A percentile compares a stretch with the other conserved stretches of the same genome.
phyloP scores from a whole-genome alignment of 2,888 invertebrate genomes.

The Leucania comma region DNA sequence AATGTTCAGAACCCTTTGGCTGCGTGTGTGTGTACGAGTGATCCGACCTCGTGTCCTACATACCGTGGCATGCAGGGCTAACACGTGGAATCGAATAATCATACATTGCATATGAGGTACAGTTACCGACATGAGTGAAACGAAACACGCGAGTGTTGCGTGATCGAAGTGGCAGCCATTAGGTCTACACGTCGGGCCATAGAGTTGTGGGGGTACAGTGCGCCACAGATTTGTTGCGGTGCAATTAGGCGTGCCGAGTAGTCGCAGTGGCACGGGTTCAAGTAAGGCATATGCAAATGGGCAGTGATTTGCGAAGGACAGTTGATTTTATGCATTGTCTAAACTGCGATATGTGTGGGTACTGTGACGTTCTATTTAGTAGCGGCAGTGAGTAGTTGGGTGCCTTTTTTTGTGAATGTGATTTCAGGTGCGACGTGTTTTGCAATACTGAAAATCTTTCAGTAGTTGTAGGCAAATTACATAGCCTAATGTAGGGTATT shows the following conservation, averaged over 20 bases:
- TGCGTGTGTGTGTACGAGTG: constrained; percentile 32
- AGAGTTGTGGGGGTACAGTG: constrained; percentile 50
- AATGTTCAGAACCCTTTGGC: constrained; percentile 57
- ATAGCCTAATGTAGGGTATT: too few relatives aligned
- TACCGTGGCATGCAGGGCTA: constrained; percentile 47
- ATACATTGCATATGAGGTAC: constrained; percentile 56
- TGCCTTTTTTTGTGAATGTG: constrained; percentile 12
- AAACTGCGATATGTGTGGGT: constrained; percentile 34
- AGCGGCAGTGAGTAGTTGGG: constrained; percentile 6
- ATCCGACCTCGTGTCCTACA: constrained; percentile 61
- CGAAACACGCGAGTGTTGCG: constrained; percentile 58
- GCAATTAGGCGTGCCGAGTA: constrained; percentile 59
- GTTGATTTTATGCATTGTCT: constrained; percentile 62
- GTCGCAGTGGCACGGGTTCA: constrained; percentile 54
- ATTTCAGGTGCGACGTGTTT: not conserved
- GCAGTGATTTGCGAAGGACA: constrained; percentile 59
- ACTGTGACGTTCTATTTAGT: constrained; percentile 29
- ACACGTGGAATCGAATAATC: constrained; percentile 61
- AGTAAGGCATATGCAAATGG: constrained; percentile 59
- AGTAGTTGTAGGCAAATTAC: not conserved
- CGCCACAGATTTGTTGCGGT: constrained; percentile 58
- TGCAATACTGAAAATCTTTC: constrained; percentile 1
- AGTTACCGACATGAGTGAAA: constrained; percentile 39
- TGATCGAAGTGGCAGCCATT: constrained; percentile 50
- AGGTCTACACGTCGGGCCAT: constrained; percentile 49